These are phyloP conservation scores for Alethe diademata DNA, from an alignment of 2,113 vertebrate genomes.

Conservation along the genomic window DNA sequence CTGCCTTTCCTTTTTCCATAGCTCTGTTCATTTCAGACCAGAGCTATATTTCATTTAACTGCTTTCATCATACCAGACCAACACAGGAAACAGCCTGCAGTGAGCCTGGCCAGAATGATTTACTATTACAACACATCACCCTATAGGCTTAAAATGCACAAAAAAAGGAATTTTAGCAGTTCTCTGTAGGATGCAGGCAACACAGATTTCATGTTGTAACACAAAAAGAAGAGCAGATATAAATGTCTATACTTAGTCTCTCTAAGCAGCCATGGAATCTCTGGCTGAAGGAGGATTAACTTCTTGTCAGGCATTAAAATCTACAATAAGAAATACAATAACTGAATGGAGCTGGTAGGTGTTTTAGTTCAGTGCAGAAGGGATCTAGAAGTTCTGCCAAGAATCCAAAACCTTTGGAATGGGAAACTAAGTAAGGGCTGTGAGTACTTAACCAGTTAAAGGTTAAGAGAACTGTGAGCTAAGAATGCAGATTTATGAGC, in stretches of 20 bases:
- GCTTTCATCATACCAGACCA: not conserved
- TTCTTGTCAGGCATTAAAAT: conserved; percentile 13
- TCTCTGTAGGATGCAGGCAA: not conserved
- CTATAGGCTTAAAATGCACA: not conserved
- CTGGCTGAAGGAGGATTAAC: not conserved
- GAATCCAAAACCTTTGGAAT: not conserved
- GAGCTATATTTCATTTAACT: not conserved
- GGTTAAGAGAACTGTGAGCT: not conserved
- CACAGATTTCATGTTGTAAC: not conserved
- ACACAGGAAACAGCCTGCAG: not conserved
- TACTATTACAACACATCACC: not conserved
- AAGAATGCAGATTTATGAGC: not conserved
- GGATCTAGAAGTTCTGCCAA: not conserved
- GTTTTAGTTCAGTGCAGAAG: not conserved
- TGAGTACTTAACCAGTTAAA: not conserved
- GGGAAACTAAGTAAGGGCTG: not conserved
- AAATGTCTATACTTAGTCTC: not conserved
- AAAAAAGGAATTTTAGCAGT: not conserved
- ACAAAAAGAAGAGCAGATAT: not conserved
- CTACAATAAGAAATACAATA: not conserved
- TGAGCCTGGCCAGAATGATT: not conserved
- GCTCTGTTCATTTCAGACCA: not conserved
- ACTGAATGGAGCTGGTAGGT: not conserved
- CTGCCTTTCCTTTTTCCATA: not conserved
- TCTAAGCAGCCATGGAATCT: not conserved